phyloP scores from a whole-genome alignment of 2,113 vertebrate genomes.

The Semnornis frantzii region DNA sequence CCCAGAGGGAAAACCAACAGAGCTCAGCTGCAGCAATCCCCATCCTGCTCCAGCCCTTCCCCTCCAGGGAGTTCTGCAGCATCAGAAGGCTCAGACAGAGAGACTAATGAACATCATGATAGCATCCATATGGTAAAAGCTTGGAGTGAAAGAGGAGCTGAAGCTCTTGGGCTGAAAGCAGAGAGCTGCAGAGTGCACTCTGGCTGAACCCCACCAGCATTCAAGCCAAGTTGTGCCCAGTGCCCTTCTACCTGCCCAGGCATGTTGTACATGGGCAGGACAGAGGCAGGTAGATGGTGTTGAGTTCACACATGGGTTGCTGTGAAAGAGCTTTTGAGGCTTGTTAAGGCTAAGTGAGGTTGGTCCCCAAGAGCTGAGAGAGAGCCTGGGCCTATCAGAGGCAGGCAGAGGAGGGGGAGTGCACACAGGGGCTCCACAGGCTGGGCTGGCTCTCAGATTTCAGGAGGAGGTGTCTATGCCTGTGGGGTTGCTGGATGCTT shows the following conservation, averaged over 20 bases:
- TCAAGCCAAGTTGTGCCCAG: not conserved
- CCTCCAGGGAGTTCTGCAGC: not conserved
- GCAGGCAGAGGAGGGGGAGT: accelerated
- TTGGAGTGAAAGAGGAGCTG: not conserved
- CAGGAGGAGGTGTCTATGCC: not conserved
- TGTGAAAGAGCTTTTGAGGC: conserved; percentile 20
- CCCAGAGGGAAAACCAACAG: conserved; percentile 4
- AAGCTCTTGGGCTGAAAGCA: not conserved
- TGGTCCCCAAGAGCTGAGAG: not conserved
- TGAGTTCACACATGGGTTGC: not conserved
- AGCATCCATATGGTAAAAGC: conserved; percentile 8
- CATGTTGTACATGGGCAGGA: not conserved
- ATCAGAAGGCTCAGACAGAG: not conserved
- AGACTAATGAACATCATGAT: not conserved
- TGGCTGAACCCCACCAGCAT: not conserved
- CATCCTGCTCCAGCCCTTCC: not conserved
- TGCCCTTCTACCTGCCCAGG: not conserved
- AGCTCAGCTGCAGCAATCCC: conserved; percentile 8
- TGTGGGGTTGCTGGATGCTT: not conserved
- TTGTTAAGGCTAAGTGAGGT: not conserved
- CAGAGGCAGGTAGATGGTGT: not conserved
- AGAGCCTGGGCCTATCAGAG: not conserved
- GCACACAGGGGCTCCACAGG: not conserved
- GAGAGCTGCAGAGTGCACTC: not conserved
- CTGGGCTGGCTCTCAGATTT: not conserved